A percentile compares a stretch with the other conserved stretches of the same genome.
Conservation (phyloP, 2,888 invertebrate genomes). For the Alloplasta piceator region DNA sequence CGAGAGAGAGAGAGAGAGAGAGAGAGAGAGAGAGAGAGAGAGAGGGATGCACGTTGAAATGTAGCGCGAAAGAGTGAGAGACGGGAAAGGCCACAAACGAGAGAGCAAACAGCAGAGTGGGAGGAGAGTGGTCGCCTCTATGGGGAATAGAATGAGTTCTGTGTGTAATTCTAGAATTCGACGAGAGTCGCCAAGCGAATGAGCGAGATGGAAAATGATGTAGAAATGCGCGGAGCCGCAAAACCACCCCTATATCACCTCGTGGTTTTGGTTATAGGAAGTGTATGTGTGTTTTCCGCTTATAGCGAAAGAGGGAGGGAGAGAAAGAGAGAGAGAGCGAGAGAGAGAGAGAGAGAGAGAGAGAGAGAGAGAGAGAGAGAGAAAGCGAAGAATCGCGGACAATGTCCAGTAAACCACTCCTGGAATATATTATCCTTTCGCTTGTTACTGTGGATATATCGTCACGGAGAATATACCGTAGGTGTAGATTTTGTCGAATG, state of each 20-base stretch:
- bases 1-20: constrained; percentile 9
- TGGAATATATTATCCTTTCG: constrained; percentile 69
- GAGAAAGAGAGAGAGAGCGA: no score
- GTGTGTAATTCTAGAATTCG: constrained; percentile 48
- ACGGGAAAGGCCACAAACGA: constrained; percentile 10
- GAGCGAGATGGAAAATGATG: constrained; percentile 33
- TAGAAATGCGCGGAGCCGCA: constrained; percentile 65
- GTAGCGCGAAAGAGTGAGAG: neutral
- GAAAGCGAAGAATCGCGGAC: constrained; percentile 36
- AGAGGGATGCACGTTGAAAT: neutral
- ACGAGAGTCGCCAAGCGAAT: constrained; percentile 47
- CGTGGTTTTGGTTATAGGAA: constrained; percentile 71
- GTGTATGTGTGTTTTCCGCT: constrained; percentile 52
- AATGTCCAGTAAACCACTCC: constrained; percentile 69
- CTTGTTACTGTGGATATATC: constrained; percentile 21
- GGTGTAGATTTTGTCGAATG: constrained; percentile 2
- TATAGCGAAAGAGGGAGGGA: constrained; percentile 49
- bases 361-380: constrained; percentile 13
- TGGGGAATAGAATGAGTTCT: constrained; percentile 59
- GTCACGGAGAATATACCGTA: neutral
- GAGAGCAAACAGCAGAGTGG: constrained; percentile 13
- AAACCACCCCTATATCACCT: constrained; percentile 74
- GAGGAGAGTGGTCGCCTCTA: constrained; percentile 45
- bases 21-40: constrained; percentile 12
- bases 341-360: neutral